phyloP scores from a whole-genome alignment of 1,140 invertebrate genomes.

The Pseudomyrmex gracilis region DNA sequence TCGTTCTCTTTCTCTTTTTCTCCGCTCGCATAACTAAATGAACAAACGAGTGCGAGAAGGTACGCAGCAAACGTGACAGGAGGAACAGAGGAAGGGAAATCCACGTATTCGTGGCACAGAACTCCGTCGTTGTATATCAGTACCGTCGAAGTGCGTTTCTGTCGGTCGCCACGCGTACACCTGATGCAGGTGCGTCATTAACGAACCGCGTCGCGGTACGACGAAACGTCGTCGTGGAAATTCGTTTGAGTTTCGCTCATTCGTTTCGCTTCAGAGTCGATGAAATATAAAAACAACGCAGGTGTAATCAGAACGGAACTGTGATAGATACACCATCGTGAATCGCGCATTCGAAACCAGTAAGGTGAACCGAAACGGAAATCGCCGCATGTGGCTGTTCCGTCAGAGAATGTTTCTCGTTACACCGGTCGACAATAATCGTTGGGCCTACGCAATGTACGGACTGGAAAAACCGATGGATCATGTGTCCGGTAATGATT shows the following conservation, averaged over 20 bases:
- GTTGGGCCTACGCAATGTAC: constrained; percentile 77
- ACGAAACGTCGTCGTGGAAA: not conserved
- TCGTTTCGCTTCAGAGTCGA: not conserved
- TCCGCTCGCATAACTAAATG: not conserved
- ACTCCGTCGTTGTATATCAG: constrained; percentile 27
- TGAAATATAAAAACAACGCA: not conserved
- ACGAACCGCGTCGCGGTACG: not conserved
- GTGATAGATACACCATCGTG: not conserved
- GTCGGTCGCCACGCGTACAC: constrained; percentile 25
- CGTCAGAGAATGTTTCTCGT: constrained; percentile 70
- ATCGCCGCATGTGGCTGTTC: constrained; percentile 1
- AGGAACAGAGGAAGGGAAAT: not conserved
- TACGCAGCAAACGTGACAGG: not conserved
- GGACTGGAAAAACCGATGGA: constrained; percentile 77
- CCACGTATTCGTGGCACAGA: not conserved
- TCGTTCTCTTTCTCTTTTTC: too few species aligned
- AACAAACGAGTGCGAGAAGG: constrained; percentile 11
- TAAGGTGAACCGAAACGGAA: not conserved
- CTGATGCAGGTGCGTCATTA: constrained; percentile 4
- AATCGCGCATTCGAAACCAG: not conserved
- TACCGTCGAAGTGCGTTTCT: constrained; percentile 28
- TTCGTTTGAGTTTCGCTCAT: not conserved
- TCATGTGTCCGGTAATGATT: constrained; percentile 74
- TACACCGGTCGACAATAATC: constrained; percentile 72
- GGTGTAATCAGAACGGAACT: not conserved